These are phyloP conservation scores for Hypocryptadius cinnamomeus DNA, from an alignment of 2,113 vertebrate species.

Conservation along the genomic window DNA sequence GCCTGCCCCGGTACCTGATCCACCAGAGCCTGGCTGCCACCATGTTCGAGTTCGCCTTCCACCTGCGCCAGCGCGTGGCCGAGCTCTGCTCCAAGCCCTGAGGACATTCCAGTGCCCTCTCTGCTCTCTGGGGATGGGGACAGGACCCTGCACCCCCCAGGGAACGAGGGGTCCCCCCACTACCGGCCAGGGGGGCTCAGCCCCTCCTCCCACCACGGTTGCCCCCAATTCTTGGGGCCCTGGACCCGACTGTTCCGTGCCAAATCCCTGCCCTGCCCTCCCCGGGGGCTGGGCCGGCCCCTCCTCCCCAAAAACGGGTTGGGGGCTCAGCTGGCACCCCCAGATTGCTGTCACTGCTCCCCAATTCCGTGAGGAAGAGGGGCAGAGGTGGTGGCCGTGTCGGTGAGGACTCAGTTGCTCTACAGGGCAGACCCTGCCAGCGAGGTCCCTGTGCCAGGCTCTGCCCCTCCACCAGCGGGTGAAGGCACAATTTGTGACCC, in stretches of 20 bases:
- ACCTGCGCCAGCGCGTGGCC: slow-evolving; percentile 81
- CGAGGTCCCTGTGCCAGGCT: neutral
- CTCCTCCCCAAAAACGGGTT: fast-evolving
- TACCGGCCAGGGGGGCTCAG: neutral
- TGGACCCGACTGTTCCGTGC: neutral
- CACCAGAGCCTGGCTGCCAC: slow-evolving; percentile 93
- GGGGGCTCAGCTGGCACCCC: neutral
- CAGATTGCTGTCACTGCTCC: fast-evolving
- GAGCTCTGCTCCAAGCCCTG: slow-evolving; percentile 68
- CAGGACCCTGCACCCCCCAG: neutral
- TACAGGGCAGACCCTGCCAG: too few relatives aligned
- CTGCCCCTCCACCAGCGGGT: neutral
- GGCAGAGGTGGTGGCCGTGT: fast-evolving
- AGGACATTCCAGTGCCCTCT: neutral
- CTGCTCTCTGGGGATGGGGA: neutral
- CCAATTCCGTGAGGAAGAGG: neutral
- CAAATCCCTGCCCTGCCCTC: neutral
- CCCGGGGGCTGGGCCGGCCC: neutral
- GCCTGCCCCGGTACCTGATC: slow-evolving; percentile 92
- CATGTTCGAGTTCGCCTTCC: slow-evolving; percentile 94
- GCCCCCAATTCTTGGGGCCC: neutral
- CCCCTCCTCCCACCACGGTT: fast-evolving
- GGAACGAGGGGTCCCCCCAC: neutral
- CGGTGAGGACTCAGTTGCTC: neutral
- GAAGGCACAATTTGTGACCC: neutral